A percentile compares a stretch with the other conserved stretches of the same genome.
Conservation (phyloP, 2,113 vertebrate genomes). For the Myodes glareolus region DNA sequence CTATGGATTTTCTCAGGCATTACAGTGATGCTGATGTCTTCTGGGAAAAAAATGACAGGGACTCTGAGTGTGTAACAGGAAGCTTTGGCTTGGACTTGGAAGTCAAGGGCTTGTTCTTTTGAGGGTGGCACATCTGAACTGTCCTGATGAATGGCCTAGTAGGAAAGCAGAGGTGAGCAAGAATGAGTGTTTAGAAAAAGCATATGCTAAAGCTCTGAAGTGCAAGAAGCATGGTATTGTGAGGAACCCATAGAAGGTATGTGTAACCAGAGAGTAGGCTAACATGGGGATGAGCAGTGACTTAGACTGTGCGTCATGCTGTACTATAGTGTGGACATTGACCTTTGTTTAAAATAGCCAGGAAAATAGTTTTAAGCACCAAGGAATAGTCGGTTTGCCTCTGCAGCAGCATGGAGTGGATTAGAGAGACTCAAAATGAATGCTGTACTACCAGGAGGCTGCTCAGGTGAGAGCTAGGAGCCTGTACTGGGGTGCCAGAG, state of each 20-base stretch:
- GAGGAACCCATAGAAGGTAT: background rate
- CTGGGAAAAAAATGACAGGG: background rate
- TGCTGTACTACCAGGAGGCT: background rate
- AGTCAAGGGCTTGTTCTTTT: background rate
- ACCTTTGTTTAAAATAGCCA: background rate
- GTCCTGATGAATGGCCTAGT: background rate
- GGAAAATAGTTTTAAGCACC: background rate
- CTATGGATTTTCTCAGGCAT: background rate
- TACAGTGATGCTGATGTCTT: background rate
- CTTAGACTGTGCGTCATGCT: background rate
- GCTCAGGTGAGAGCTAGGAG: background rate
- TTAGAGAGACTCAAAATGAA: background rate
- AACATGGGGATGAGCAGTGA: background rate
- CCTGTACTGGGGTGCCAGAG: background rate
- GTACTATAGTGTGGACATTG: background rate
- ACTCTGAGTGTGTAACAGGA: background rate
- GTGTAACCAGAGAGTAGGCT: background rate
- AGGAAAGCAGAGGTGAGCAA: background rate
- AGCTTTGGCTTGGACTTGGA: slow-evolving; percentile 1
- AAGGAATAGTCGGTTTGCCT: background rate
- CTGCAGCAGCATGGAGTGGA: background rate
- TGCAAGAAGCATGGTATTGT: background rate
- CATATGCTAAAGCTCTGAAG: background rate
- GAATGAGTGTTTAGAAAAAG: background rate
- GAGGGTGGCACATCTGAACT: background rate